These are phyloP conservation scores for Tiliqua scincoides DNA, from an alignment of 2,113 vertebrate genomes.

Conservation along the genomic window DNA sequence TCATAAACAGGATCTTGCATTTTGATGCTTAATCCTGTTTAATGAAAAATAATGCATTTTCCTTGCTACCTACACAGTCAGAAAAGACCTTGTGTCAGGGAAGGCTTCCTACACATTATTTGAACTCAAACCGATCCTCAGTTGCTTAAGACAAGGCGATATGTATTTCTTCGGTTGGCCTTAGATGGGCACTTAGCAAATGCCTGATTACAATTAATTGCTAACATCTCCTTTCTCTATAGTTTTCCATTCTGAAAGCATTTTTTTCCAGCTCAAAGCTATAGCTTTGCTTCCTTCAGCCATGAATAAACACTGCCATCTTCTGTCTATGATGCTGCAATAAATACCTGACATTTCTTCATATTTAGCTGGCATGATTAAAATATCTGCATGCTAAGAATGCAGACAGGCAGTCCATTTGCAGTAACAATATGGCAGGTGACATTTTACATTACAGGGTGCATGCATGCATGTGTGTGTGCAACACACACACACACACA, in stretches of 20 bases:
- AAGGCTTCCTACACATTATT: constrained; percentile 5
- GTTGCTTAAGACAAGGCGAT: constrained; percentile 11
- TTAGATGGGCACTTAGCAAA: constrained; percentile 34
- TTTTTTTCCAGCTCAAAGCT: constrained; percentile 36
- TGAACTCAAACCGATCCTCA: constrained; percentile 2
- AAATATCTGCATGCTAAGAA: constrained; percentile 3
- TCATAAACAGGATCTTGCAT: neutral
- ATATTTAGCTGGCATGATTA: constrained; percentile 26
- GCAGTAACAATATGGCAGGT: neutral
- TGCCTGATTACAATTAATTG: constrained; percentile 36
- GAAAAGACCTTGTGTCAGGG: neutral
- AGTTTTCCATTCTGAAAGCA: constrained; percentile 33
- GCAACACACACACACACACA: too few species aligned
- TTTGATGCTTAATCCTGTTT: neutral
- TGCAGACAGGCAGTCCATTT: constrained; percentile 18
- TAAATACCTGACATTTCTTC: constrained; percentile 31
- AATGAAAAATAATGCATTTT: neutral
- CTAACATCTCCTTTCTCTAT: constrained; percentile 47
- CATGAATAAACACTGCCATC: constrained; percentile 75
- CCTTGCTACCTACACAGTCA: neutral
- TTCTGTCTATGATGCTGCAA: constrained; percentile 67
- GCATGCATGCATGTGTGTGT: too few species aligned
- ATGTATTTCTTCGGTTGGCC: neutral
- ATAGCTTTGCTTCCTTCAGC: constrained; percentile 44
- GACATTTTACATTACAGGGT: constrained; percentile 5